Conservation (phyloP, 2,888 invertebrate species). For the Orthosia gothica region DNA sequence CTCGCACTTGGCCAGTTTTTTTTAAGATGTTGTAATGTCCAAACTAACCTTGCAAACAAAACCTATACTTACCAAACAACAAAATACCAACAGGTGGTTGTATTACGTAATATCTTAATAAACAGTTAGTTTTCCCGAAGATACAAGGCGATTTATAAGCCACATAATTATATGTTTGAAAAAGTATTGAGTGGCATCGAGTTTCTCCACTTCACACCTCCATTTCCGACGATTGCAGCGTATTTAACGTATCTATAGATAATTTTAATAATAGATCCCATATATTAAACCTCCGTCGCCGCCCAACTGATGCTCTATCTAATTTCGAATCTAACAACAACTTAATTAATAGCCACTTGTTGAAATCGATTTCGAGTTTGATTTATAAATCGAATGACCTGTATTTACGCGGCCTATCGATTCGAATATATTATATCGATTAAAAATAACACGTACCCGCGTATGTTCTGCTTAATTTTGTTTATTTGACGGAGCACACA, state of each 20-base stretch:
- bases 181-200: slow-evolving; percentile 69
- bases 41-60: slow-evolving; percentile 51
- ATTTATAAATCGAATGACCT: slow-evolving; percentile 90
- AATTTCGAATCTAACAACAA: slow-evolving; percentile 91
- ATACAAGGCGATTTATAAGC: slow-evolving; percentile 62
- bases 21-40: slow-evolving; percentile 10
- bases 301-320: slow-evolving; percentile 87
- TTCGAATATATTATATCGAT: slow-evolving; percentile 82
- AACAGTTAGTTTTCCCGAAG: slow-evolving; percentile 67
- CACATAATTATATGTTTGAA: slow-evolving; percentile 69
- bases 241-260: slow-evolving; percentile 56
- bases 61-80: slow-evolving; percentile 34
- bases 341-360: slow-evolving; percentile 91
- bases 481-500: slow-evolving; percentile 74
- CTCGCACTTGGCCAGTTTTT: too few relatives aligned
- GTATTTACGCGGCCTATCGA: slow-evolving; percentile 85
- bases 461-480: slow-evolving; percentile 74
- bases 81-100: slow-evolving; percentile 69
- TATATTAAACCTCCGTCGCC: slow-evolving; percentile 84
- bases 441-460: slow-evolving; percentile 75
- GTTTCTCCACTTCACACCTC: slow-evolving; percentile 80
- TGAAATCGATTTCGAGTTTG: slow-evolving; percentile 90
- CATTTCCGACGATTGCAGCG: slow-evolving; percentile 68
- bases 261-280: slow-evolving; percentile 75
- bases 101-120: slow-evolving; percentile 68